Evolutionary conservation across 1,140 invertebrate species (phyloP).

Genomic region (Anthonomus grandis): DNA sequence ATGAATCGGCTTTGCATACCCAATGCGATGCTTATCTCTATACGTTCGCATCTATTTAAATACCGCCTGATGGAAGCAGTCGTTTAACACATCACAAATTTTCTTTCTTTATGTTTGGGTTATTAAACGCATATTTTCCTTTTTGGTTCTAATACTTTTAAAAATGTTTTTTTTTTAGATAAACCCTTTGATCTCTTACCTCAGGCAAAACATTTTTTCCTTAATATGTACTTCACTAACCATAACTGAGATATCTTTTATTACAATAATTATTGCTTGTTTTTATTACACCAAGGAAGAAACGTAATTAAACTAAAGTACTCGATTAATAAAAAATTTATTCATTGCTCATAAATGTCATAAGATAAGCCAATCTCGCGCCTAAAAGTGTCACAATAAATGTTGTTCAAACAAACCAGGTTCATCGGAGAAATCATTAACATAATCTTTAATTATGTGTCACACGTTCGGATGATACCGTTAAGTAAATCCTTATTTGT

Average conservation of each 20-base stretch:
- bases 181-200: neutral
- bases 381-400: neutral
- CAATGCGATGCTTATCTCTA: constrained; percentile 15
- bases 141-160: neutral
- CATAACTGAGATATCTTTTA: neutral
- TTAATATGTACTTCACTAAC: neutral
- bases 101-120: constrained; percentile 1
- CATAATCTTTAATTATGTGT: neutral
- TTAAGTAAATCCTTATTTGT: neutral
- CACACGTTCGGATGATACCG: neutral
- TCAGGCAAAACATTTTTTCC: neutral
- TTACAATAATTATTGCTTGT: neutral
- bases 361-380: neutral
- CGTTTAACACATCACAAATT: constrained; percentile 22
- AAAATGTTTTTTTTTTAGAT: neutral
- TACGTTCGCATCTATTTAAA: constrained; percentile 7
- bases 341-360: neutral
- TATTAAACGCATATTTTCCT: neutral
- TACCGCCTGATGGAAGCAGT: neutral
- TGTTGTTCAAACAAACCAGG: neutral
- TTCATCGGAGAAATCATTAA: too few species aligned
- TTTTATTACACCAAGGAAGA: neutral
- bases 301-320: neutral
- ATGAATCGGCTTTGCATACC: constrained; percentile 20
- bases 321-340: neutral